Evolutionary conservation across 2,888 invertebrate genomes (phyloP), one percentile per base, ranked within the genome.

Genomic region (Rhodophaea formosa): DNA sequence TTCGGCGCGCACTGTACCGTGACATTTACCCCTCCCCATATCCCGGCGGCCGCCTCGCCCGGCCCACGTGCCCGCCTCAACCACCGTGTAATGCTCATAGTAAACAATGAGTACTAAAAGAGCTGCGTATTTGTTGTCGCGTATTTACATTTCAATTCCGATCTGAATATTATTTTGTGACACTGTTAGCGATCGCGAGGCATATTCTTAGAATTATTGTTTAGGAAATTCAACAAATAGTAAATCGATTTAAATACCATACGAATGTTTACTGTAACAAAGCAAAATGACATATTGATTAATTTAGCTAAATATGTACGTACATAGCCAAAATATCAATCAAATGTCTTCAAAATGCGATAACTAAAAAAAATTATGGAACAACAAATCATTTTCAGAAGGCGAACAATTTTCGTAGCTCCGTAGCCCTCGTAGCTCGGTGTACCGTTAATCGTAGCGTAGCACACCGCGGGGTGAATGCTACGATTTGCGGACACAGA

Each of bases 1-100:
- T 51, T 35, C 16, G 51, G 35, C 51, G 51, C 35, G 51, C 51
- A 51, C 51, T 51, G 35, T 68, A 77, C 71, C 72, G 74, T 82
- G 82, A 82, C 82, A 81, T 83, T 82, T 82, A 69, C 71, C 68
- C 70, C 69, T 69, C 57, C 47, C 71, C 62, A 59, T 60, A 64
- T 62, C 63, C 61, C 63, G 58, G 15, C 61, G 55, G 55, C 56
- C 57, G 49, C 56, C 53, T 62, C 65, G 64, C 64, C 59, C 64
- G 52, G 58, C 70, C 77, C 74, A 74, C 75, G 75, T 75, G 75
- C 73, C 75, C 67, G 58, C 59, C 53, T 53, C 59, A 52, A 57
- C 57, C 43, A 57, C 63, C 66, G 61, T 65, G 66, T 63, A 62
- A 62, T 57, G 57, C 57, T 63, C 64, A 61, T 68, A 68, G 64